Evolutionary conservation across 1,140 invertebrate species (phyloP).

Genomic region (Dendrolimus kikuchii): DNA sequence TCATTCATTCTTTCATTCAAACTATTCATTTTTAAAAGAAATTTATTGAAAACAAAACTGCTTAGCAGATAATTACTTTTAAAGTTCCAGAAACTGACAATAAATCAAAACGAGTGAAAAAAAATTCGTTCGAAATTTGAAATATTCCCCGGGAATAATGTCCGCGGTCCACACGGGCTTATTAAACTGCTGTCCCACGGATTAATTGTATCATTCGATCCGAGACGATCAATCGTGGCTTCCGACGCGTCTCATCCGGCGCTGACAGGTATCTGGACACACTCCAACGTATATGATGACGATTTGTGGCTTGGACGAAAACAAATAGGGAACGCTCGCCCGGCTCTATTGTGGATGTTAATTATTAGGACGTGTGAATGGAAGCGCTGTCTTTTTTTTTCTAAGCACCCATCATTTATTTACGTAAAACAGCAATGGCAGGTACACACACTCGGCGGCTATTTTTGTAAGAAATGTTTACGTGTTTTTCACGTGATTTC

Average conservation of each 20-base stretch:
- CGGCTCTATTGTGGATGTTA: slow-evolving; percentile 15
- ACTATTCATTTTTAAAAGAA: too few relatives aligned
- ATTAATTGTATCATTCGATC: slow-evolving; percentile 8
- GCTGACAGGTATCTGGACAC: slow-evolving; percentile 4
- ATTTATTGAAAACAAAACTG: too few relatives aligned
- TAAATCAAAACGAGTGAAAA: too few relatives aligned
- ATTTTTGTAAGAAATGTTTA: slow-evolving; percentile 40
- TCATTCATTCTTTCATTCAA: too few relatives aligned
- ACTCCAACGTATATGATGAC: slow-evolving; percentile 10
- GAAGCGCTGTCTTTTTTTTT: slow-evolving; percentile 22
- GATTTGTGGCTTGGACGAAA: slow-evolving; percentile 15
- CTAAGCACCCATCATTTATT: slow-evolving; percentile 5
- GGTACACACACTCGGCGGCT: slow-evolving; percentile 14
- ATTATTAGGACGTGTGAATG: slow-evolving; percentile 43
- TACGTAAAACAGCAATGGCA: slow-evolving; percentile 5
- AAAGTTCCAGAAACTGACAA: too few relatives aligned
- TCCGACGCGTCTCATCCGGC: slow-evolving; percentile 2
- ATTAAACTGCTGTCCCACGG: slow-evolving; percentile 1
- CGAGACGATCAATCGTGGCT: slow-evolving; percentile 7
- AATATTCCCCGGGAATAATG: too few relatives aligned
- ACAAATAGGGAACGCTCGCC: slow-evolving; percentile 14
- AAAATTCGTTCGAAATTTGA: too few relatives aligned
- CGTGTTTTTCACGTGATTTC: slow-evolving; percentile 49
- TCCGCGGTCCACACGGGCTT: too few relatives aligned
- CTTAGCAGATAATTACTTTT: too few relatives aligned